Evolutionary conservation across 1,140 invertebrate genomes (phyloP).

Genomic region (Pogonomyrmex barbatus): DNA sequence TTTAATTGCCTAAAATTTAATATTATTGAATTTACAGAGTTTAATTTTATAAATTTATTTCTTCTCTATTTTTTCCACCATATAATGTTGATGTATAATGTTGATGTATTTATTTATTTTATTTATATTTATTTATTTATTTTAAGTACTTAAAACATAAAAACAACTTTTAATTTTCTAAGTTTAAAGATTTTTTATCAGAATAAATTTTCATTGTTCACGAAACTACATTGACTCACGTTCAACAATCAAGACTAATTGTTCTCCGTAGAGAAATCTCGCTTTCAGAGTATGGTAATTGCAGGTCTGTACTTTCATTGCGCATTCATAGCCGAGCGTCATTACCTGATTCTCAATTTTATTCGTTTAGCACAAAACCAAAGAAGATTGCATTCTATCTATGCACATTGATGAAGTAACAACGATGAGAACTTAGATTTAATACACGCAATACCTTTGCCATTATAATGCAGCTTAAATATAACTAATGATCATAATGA

Average conservation of each 20-base stretch:
- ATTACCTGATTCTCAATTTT: slow-evolving; percentile 28
- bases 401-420: not conserved
- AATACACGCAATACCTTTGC: not conserved
- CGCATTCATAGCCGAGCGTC: not conserved
- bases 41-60: no score
- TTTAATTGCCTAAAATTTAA: not conserved
- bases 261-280: slow-evolving; percentile 15
- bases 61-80: not conserved
- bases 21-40: not conserved
- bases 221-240: not conserved
- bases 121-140: not conserved
- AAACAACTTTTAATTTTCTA: not conserved
- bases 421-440: not conserved
- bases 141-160: not conserved
- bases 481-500: not conserved
- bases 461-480: not conserved
- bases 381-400: not conserved
- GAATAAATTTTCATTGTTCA: not conserved
- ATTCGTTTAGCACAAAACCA: not conserved
- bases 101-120: not conserved
- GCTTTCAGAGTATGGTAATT: slow-evolving; percentile 32
- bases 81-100: no score
- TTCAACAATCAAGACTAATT: slow-evolving; percentile 45
- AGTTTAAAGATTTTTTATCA: not conserved
- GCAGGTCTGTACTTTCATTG: slow-evolving; percentile 22